These are phyloP conservation scores for Pangasius mekongensis DNA, from an alignment of 2,797 vertebrate species.

Conservation along the genomic window DNA sequence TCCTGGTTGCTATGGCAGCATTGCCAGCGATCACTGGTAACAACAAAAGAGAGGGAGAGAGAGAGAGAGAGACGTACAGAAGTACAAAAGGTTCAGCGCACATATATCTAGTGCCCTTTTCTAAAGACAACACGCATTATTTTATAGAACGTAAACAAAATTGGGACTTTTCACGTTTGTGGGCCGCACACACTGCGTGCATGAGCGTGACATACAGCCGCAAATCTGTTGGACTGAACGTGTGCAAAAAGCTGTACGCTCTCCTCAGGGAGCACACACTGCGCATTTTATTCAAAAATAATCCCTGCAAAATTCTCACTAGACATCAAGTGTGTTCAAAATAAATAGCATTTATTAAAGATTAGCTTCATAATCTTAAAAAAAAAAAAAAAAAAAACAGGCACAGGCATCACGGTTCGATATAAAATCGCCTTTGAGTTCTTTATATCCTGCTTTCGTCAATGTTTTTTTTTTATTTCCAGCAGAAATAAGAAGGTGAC, in stretches of 20 bases:
- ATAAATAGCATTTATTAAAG: slow-evolving; percentile 15
- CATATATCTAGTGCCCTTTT: slow-evolving; percentile 28
- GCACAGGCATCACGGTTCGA: background rate
- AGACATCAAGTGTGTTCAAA: background rate
- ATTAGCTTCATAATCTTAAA: slow-evolving; percentile 3
- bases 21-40: slow-evolving; percentile 73
- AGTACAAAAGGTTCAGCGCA: slow-evolving; percentile 50
- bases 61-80: slow-evolving; percentile 46
- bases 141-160: background rate
- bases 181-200: background rate
- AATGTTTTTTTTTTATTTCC: background rate
- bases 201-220: background rate
- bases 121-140: background rate
- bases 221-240: background rate
- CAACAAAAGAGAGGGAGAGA: slow-evolving; percentile 72
- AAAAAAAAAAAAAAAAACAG: background rate
- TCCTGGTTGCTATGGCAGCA: slow-evolving; percentile 82
- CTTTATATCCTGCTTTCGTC: background rate
- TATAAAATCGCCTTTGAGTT: background rate
- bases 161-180: background rate
- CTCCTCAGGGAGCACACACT: background rate
- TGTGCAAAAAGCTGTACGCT: background rate
- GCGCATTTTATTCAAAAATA: background rate
- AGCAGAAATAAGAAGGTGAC: background rate
- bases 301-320: background rate